phyloP scores from a whole-genome alignment of 92 coral and sea anemone species.

The Virgularia gustaviana region DNA sequence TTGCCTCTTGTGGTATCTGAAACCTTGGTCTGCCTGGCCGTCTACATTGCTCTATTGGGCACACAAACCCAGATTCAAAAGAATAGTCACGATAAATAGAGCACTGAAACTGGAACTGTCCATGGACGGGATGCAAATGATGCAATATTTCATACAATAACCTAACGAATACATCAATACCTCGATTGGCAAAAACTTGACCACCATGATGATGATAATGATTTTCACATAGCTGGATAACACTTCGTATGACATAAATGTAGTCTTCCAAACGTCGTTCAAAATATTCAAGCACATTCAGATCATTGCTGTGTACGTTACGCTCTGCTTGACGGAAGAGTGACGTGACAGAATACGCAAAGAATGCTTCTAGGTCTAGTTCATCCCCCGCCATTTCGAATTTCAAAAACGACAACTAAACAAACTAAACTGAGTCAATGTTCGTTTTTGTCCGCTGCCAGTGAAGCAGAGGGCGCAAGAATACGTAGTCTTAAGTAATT shows the following conservation, averaged over 20 bases:
- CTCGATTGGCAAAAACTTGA: too few relatives aligned
- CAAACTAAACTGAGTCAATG: too few relatives aligned
- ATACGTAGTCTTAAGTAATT: too few relatives aligned
- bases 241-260: constrained; percentile 44
- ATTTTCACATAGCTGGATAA: constrained; percentile 48
- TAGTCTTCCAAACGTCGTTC: constrained; percentile 55
- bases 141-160: constrained; percentile 19
- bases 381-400: too few relatives aligned
- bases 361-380: constrained; percentile 46
- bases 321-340: constrained; percentile 37
- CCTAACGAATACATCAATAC: constrained; percentile 7
- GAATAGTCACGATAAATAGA: constrained; percentile 22
- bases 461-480: too few relatives aligned
- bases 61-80: constrained; percentile 38
- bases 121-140: neutral
- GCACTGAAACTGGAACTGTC: constrained; percentile 29
- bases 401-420: too few relatives aligned
- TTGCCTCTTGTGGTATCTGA: constrained; percentile 41
- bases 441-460: too few relatives aligned
- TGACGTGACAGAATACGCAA: constrained; percentile 19
- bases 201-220: too few relatives aligned
- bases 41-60: constrained; percentile 39
- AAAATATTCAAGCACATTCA: too few relatives aligned
- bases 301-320: constrained; percentile 43
- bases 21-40: constrained; percentile 57